Conservation (phyloP, 1,140 invertebrate genomes). For the Drosophila carrolli region DNA sequence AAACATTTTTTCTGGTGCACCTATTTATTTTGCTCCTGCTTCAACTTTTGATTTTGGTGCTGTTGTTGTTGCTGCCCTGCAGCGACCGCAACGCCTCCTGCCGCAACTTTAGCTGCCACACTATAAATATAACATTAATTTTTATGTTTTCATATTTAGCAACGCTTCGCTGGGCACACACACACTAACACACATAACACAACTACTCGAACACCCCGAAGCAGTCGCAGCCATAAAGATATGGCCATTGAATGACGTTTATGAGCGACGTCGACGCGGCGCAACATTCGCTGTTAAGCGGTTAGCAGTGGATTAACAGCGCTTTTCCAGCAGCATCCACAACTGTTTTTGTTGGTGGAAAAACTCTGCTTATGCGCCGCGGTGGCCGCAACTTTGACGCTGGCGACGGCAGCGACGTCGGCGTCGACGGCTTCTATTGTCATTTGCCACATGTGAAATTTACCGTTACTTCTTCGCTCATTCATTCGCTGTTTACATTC, state of each 20-base stretch:
- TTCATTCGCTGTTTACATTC: conserved; percentile 82
- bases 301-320: conserved; percentile 49
- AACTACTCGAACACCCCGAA: conserved; percentile 17
- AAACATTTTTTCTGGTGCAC: background rate
- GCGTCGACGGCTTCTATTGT: conserved; percentile 65
- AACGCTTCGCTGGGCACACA: conserved; percentile 72
- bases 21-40: conserved; percentile 14
- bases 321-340: conserved; percentile 65
- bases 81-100: conserved; percentile 71
- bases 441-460: conserved; percentile 81
- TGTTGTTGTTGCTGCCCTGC: conserved; percentile 53
- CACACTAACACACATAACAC: conserved; percentile 29
- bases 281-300: conserved; percentile 46
- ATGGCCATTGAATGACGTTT: conserved; percentile 78
- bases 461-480: conserved; percentile 78
- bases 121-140: conserved; percentile 83
- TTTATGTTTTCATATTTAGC: conserved; percentile 81
- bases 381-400: conserved; percentile 18
- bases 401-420: conserved; percentile 17
- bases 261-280: conserved; percentile 60
- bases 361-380: conserved; percentile 44
- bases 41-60: conserved; percentile 16
- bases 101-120: conserved; percentile 70
- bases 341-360: conserved; percentile 24
- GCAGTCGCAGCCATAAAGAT: conserved; percentile 51